Base-by-base conservation (phyloP, 2,113 vertebrate species). In the Ceyx melanurus region DNA sequence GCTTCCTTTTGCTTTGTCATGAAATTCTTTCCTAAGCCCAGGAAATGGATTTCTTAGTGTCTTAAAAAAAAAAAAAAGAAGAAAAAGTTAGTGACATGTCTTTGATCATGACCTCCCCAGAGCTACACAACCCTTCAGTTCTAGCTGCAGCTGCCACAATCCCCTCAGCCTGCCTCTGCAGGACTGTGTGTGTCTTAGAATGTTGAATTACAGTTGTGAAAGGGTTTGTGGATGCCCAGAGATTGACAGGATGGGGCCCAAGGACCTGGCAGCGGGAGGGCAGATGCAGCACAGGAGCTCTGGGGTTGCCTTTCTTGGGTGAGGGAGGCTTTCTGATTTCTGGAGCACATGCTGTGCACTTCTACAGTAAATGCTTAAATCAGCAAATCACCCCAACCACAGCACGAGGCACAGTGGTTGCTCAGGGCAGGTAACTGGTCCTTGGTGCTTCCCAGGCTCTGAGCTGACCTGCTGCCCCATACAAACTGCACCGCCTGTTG, bases 391-490 rank as follows among this genome's bases (percentile, higher is more conserved):
- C 42, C 45, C 13, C 19, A 14, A 11, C 3, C 18, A 22, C 12
- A 40, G 43, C 51, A 35, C 35, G 35, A 12, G 72, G 33, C 9
- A 13, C 0, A 2, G n/a, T 15, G 0, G 2, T 8, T 43, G 53
- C 11, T 9, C 35, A 33, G 35, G 33, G 21, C 15, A 28, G 42
- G 40, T 53, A 7, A 33, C 31, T 50, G 17, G 7, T 17, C 11
- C 12, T 48, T 35, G 25, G 19, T 68, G 31, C 57, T 61, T 46
- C 40, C 40, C 46, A 56, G 51, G 40, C 37, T 28, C 45, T 45
- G 31, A 13, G 29, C 15, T 78, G 56, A 16, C 26, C n/a, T 31
- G 22, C 18, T 42, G 9, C 31, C 1, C 2, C 5, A 4, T 22
- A 26, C 35, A 67, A 67, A 19, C 78, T 46, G 20, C 29, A 17